These are phyloP conservation scores for Oryzias melastigma DNA, from an alignment of 2,113 vertebrate genomes.

Conservation along the genomic window DNA sequence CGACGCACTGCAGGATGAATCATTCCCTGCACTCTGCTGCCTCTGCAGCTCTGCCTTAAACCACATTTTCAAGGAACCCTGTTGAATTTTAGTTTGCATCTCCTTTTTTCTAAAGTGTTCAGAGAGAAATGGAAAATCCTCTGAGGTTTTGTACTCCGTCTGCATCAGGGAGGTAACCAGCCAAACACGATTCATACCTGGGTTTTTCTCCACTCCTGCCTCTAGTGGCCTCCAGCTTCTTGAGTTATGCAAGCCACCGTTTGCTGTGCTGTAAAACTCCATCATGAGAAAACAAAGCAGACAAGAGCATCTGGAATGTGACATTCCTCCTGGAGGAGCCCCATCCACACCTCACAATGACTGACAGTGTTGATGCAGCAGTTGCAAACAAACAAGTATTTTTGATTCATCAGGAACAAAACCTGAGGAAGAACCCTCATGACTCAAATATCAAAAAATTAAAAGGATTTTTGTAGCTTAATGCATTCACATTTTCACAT, in stretches of 20 bases:
- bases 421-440: too few relatives aligned
- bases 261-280: conserved; percentile 36
- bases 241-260: conserved; percentile 43
- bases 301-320: conserved; percentile 15
- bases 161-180: neutral
- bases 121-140: too few relatives aligned
- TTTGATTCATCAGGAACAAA: too few relatives aligned
- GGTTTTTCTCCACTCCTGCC: conserved; percentile 9
- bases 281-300: conserved; percentile 27
- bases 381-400: too few relatives aligned
- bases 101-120: too few relatives aligned
- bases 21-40: conserved; percentile 16
- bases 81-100: neutral
- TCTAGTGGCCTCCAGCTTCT: conserved; percentile 18
- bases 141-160: too few relatives aligned
- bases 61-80: too few relatives aligned
- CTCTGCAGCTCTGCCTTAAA: neutral
- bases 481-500: too few relatives aligned
- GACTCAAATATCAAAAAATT: too few relatives aligned
- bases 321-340: conserved; percentile 1
- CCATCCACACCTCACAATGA: conserved; percentile 21
- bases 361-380: too few relatives aligned
- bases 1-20: conserved; percentile 33
- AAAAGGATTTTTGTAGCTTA: too few relatives aligned
- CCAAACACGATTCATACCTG: conserved; percentile 2